phyloP scores from a whole-genome alignment of 2,797 vertebrate genomes.

The Sebastes vulpes region DNA sequence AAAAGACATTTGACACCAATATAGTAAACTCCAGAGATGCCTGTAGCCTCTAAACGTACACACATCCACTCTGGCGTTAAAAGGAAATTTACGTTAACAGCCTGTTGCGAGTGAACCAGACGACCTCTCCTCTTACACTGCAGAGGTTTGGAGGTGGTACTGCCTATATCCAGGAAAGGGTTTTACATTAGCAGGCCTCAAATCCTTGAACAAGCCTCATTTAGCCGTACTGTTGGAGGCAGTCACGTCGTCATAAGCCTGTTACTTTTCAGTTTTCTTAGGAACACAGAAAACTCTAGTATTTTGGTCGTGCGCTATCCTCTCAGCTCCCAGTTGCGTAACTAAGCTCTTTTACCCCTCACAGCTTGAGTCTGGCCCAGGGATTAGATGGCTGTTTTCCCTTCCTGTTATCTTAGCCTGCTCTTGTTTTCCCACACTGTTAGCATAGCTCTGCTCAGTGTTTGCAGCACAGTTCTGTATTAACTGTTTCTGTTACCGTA shows the following conservation, averaged over 20 bases:
- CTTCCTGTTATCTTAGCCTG: constrained; percentile 74
- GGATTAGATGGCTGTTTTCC: constrained; percentile 80
- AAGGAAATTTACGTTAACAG: constrained; percentile 6
- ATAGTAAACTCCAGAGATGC: constrained; percentile 41
- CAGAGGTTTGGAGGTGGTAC: constrained; percentile 14
- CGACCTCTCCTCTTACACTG: not conserved
- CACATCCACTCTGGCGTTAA: not conserved
- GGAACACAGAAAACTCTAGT: constrained; percentile 60
- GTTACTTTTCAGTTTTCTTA: constrained; percentile 69
- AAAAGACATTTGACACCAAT: constrained; percentile 38
- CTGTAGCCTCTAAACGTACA: constrained; percentile 14
- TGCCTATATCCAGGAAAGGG: constrained; percentile 2
- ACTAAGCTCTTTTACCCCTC: constrained; percentile 78
- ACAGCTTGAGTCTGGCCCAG: constrained; percentile 79
- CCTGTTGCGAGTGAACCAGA: not conserved
- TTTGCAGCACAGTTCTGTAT: constrained; percentile 2
- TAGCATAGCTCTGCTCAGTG: constrained; percentile 35
- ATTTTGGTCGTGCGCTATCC: constrained; percentile 57
- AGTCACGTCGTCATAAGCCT: constrained; percentile 47
- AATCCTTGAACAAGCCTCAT: constrained; percentile 44
- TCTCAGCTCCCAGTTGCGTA: constrained; percentile 71
- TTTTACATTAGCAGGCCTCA: constrained; percentile 34
- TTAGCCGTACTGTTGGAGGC: constrained; percentile 16
- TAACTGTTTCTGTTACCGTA: not conserved
- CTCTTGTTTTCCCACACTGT: constrained; percentile 75